Base-by-base conservation (phyloP, 2,888 invertebrate species). In the Campoplex nolae region DNA sequence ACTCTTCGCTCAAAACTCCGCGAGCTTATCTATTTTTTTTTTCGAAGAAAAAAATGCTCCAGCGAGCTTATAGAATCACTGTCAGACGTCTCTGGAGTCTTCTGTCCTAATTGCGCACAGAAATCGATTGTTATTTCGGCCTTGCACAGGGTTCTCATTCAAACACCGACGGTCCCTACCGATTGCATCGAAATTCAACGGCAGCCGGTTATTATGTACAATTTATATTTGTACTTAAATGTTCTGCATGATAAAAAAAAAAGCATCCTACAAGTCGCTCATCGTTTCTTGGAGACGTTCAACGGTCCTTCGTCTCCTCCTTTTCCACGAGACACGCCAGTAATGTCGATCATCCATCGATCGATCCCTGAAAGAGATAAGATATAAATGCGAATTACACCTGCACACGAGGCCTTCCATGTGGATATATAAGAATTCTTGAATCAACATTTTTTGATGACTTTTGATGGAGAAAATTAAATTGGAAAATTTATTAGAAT, bases 361-460 rank as follows among this genome's bases (percentile, higher is more conserved):
- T 80, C 70, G 79, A 80, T 84, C 13, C 35, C 13, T 38, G 18
- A 80, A n/a, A 28, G 75, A 75, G 67, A 78, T 68, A 79, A 79
- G 38, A 79, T 48, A 42, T 42, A 45, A 62, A 58, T 8, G 62
- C 45, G 18, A 76, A 62, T 32, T 32, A 62, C 62, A 62, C 45
- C 18, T 48, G 32, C 32, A 32, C 2, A 76, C 62, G 75, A 45
- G 56, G 16, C 45, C 2, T 62, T 76, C 18, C 48, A 32, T 58
- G 58, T 11, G 16, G 9, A 16, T 32, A n/a, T 23, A 32, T 42
- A 32, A 35, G 13, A 54, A n/a, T 56, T 13, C 3, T 35, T 1
- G n/a, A n/a, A 4, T 4, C 38, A 11, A 45, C 7, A 45, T 11
- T 45, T 45, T 23, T 23, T 23, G 0, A 23, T 23, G 23, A 23